Evolutionary conservation across 2,888 invertebrate genomes (phyloP).

Genomic region (Meteorus colon): DNA sequence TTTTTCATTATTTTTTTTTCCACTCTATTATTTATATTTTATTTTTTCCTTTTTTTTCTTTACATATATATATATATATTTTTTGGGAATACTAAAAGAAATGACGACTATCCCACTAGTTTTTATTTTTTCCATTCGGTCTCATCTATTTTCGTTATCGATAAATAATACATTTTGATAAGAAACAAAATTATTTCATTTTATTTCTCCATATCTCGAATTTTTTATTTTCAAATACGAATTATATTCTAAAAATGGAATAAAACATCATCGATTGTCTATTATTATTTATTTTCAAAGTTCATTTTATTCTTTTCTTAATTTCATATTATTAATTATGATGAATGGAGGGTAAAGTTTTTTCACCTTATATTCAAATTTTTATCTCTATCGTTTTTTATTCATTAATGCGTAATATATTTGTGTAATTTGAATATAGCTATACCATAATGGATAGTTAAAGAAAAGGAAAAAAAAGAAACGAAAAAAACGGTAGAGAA

Average conservation of each 20-base stretch:
- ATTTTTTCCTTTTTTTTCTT: background rate
- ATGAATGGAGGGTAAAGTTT: too few relatives aligned
- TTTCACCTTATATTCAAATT: too few relatives aligned
- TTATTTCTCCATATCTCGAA: too few relatives aligned
- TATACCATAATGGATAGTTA: background rate
- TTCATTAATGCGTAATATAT: background rate
- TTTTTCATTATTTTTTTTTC: conserved; percentile 32
- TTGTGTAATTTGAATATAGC: background rate
- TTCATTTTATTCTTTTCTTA: too few relatives aligned
- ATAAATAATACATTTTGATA: background rate
- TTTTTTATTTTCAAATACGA: too few relatives aligned
- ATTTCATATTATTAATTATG: too few relatives aligned
- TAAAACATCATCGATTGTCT: too few relatives aligned
- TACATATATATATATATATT: background rate
- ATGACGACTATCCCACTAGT: background rate
- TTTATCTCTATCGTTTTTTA: background rate
- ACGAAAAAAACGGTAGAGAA: background rate
- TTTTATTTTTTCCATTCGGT: too few relatives aligned
- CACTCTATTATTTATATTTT: too few relatives aligned
- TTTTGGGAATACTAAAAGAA: background rate
- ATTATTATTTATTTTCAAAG: too few relatives aligned
- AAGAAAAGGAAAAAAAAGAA: background rate
- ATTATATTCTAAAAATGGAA: too few relatives aligned
- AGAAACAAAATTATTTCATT: background rate
- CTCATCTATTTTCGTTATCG: background rate